Evolutionary conservation across 37 sponge, comb jelly and placozoan genomes (phyloP).

Genomic region (Geodia barretti): DNA sequence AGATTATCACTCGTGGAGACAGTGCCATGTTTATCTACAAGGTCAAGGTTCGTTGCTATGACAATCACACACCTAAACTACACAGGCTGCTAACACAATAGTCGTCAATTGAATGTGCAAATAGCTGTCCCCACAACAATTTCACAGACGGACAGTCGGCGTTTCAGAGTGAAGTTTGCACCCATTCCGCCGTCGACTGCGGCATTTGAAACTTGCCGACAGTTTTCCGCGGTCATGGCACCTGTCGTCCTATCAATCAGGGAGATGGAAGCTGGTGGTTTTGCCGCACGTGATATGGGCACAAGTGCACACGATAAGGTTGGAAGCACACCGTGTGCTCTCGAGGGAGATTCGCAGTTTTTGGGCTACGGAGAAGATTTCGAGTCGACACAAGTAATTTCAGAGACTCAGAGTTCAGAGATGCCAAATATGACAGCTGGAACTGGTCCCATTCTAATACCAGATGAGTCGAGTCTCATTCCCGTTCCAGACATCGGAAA

Average conservation of each 20-base stretch:
- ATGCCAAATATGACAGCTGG: neutral
- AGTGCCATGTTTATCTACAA: constrained; percentile 81
- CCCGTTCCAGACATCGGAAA: constrained; percentile 43
- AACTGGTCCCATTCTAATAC: neutral
- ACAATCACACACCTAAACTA: too few species aligned
- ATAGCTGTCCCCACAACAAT: too few species aligned
- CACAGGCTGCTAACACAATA: too few species aligned
- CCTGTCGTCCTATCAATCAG: constrained; percentile 48
- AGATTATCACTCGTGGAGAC: constrained; percentile 80
- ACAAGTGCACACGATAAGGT: neutral
- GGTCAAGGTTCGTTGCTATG: too few species aligned
- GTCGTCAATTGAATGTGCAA: too few species aligned
- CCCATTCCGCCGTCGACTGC: neutral
- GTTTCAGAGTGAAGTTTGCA: constrained; percentile 75
- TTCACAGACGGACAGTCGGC: constrained; percentile 44
- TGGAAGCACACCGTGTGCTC: neutral
- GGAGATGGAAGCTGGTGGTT: constrained; percentile 25
- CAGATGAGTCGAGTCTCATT: constrained; percentile 1
- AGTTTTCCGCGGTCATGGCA: constrained; percentile 23
- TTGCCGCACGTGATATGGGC: neutral
- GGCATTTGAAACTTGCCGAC: constrained; percentile 45
- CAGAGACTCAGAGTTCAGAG: neutral
- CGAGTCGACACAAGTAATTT: neutral
- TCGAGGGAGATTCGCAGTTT: neutral
- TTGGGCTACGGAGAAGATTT: neutral